Evolutionary conservation across 2,797 vertebrate species (phyloP).

Genomic region (Aldrovandia affinis): DNA sequence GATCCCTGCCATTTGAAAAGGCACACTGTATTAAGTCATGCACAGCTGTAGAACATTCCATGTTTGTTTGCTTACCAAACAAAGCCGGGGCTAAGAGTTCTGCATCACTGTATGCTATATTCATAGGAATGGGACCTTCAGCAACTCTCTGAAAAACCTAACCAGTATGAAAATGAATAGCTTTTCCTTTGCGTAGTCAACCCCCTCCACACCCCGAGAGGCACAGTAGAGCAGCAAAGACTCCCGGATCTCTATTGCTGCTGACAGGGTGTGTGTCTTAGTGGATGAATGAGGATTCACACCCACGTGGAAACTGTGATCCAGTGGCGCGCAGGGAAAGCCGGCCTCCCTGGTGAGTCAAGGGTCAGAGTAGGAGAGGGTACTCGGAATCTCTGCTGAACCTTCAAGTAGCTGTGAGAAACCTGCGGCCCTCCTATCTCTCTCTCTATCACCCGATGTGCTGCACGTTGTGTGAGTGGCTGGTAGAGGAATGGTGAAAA

Average conservation of each 20-base stretch:
- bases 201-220: neutral
- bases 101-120: neutral
- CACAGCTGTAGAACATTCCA: neutral
- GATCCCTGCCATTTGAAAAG: neutral
- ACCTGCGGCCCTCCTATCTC: neutral
- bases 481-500: neutral
- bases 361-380: constrained; percentile 26
- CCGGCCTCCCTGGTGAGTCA: constrained; percentile 16
- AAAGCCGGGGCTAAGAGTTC: neutral
- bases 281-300: constrained; percentile 18
- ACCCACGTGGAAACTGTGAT: constrained; percentile 15
- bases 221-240: neutral
- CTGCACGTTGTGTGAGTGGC: neutral
- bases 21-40: neutral
- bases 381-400: constrained; percentile 1
- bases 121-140: neutral
- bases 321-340: neutral
- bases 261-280: neutral
- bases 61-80: neutral
- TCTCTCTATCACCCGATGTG: neutral
- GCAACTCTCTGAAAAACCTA: neutral
- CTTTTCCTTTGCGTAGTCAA: neutral
- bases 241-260: neutral
- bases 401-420: constrained; percentile 21
- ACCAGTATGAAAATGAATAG: neutral